phyloP scores from a whole-genome alignment of 2,797 vertebrate species.

The Rhodeus uyekii region DNA sequence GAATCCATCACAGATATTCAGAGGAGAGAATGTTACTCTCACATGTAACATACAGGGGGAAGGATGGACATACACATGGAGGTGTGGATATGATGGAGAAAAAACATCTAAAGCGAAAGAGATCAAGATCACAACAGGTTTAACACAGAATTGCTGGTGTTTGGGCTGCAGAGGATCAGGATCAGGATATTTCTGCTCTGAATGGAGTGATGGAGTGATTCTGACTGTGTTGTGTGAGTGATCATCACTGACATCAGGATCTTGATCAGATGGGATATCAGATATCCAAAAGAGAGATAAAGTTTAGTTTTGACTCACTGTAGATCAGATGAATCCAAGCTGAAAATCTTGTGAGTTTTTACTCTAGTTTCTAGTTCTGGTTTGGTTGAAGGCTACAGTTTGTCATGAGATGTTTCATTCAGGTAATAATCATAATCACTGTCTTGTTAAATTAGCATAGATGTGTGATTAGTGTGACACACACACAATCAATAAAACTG shows the following conservation, averaged over 20 bases:
- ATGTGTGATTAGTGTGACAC: too few species aligned
- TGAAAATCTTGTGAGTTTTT: too few species aligned
- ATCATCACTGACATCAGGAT: not conserved
- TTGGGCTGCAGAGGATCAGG: fast-evolving
- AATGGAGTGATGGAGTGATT: not conserved
- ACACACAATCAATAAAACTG: too few species aligned
- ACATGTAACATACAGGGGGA: not conserved
- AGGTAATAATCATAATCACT: too few species aligned
- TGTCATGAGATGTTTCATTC: too few species aligned
- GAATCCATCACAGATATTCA: not conserved
- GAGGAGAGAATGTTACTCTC: not conserved
- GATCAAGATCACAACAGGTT: not conserved
- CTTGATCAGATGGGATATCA: not conserved
- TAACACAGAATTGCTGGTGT: fast-evolving
- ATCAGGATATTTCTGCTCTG: too few species aligned
- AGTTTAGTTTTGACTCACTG: not conserved
- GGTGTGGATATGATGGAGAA: fast-evolving
- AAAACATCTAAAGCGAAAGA: fast-evolving
- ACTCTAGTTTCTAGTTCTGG: too few species aligned
- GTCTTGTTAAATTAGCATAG: too few species aligned
- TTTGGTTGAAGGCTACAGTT: too few species aligned
- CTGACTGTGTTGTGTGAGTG: not conserved
- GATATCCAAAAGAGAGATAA: not conserved
- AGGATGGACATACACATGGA: fast-evolving
- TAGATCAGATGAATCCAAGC: not conserved